Evolutionary conservation across 1,140 invertebrate genomes (phyloP).

Genomic region (Drosophila malerkotliana): DNA sequence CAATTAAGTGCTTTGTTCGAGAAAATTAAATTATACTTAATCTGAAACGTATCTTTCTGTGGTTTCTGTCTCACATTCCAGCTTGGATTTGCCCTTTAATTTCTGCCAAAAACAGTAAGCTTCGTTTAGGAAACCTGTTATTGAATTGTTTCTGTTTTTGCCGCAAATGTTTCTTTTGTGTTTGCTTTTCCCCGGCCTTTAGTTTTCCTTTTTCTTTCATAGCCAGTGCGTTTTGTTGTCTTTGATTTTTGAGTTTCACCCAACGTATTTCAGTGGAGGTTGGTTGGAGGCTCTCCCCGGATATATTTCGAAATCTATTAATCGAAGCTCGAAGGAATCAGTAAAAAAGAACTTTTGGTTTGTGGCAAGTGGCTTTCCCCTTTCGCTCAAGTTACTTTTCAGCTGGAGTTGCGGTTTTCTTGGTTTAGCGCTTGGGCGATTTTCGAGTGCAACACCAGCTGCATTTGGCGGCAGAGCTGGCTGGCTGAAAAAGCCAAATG

Average conservation of each 20-base stretch:
- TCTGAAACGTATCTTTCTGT: not conserved
- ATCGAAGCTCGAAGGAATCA: not conserved
- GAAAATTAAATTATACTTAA: no score
- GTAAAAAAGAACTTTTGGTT: not conserved
- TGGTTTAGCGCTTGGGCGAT: conserved; percentile 54
- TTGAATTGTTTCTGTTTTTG: not conserved
- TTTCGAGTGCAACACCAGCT: conserved; percentile 48
- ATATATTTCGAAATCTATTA: not conserved
- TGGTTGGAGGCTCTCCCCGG: not conserved
- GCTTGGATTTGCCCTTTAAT: conserved; percentile 32
- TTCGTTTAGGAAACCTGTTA: not conserved
- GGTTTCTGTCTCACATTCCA: conserved; percentile 14
- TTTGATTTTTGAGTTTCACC: no score
- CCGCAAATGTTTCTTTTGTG: not conserved
- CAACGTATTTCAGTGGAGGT: no score
- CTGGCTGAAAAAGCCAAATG: no score
- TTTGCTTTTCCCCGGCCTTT: not conserved
- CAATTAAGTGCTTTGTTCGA: not conserved
- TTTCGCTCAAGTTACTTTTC: conserved; percentile 9
- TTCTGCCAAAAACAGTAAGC: conserved; percentile 2
- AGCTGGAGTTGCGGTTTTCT: conserved; percentile 39
- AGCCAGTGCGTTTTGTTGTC: not conserved
- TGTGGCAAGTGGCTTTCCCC: not conserved
- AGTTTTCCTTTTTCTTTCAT: not conserved
- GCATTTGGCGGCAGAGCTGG: conserved; percentile 23